phyloP scores from a whole-genome alignment of 2,888 invertebrate species.

The Drosophila percnosoma region DNA sequence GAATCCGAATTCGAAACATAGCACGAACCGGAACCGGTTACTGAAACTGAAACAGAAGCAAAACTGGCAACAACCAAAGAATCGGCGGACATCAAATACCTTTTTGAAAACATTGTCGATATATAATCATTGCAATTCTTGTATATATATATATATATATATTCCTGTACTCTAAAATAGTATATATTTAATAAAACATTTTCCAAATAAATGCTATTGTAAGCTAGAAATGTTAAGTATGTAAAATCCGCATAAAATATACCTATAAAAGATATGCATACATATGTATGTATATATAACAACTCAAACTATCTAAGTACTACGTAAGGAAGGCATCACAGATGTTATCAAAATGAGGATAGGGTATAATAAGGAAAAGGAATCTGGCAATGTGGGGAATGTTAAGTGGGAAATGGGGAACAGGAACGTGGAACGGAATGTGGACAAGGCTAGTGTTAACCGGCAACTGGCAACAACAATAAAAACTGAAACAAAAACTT shows the following conservation, averaged over 20 bases:
- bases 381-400: constrained; percentile 4
- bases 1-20: constrained; percentile 23
- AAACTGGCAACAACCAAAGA: constrained; percentile 3
- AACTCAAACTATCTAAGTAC: not conserved
- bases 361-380: constrained; percentile 27
- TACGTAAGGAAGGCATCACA: not conserved
- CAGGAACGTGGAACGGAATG: not conserved
- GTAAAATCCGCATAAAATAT: not conserved
- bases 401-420: not conserved
- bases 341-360: not conserved
- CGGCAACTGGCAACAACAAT: constrained; percentile 66
- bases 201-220: not conserved
- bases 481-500: constrained; percentile 76
- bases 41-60: constrained; percentile 7
- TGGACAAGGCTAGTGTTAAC: constrained; percentile 35
- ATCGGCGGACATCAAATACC: not conserved
- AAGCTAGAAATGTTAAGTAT: not conserved
- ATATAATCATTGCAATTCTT: not conserved
- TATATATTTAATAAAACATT: not conserved
- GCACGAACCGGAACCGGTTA: constrained; percentile 17
- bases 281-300: no score
- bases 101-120: not conserved
- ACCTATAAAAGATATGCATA: not conserved
- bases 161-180: not conserved
- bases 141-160: not conserved